These are phyloP conservation scores for Parnassius apollo DNA, from an alignment of 2,888 invertebrate species.

Conservation along the genomic window DNA sequence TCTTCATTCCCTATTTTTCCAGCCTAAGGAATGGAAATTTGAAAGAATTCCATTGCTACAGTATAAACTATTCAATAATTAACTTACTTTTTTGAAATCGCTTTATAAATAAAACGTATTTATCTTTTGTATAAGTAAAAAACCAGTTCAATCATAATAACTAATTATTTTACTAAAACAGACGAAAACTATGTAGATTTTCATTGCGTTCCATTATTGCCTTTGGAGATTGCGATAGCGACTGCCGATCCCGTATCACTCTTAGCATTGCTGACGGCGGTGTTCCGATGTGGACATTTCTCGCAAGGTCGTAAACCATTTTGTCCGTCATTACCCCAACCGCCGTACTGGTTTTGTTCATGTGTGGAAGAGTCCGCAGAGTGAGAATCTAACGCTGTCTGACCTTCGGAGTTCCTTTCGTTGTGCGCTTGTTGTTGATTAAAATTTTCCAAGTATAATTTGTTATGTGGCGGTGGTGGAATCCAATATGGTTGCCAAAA, in stretches of 20 bases:
- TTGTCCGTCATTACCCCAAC: slow-evolving; percentile 35
- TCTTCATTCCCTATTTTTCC: too few species aligned
- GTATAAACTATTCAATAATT: too few species aligned
- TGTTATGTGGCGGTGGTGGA: slow-evolving; percentile 12
- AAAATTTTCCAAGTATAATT: slow-evolving; percentile 30
- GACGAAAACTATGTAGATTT: too few species aligned
- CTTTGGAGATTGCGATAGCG: slow-evolving; percentile 53
- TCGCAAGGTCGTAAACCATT: slow-evolving; percentile 19
- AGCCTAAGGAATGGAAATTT: too few species aligned
- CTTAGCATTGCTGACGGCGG: slow-evolving; percentile 51
- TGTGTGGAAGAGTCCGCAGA: background rate
- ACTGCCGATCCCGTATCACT: slow-evolving; percentile 51
- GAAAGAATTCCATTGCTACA: too few species aligned
- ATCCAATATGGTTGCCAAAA: slow-evolving; percentile 40
- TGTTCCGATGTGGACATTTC: slow-evolving; percentile 24
- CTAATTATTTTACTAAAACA: too few species aligned
- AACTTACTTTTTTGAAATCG: too few species aligned
- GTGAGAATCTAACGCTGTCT: slow-evolving; percentile 4
- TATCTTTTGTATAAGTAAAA: too few species aligned
- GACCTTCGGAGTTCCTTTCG: slow-evolving; percentile 2
- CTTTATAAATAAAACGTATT: too few species aligned
- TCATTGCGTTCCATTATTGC: slow-evolving; percentile 19
- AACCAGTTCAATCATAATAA: too few species aligned
- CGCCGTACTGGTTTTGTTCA: slow-evolving; percentile 32
- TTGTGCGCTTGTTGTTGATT: slow-evolving; percentile 8